phyloP scores from a whole-genome alignment of 2,888 invertebrate genomes.

The Phyllotreta striolata region DNA sequence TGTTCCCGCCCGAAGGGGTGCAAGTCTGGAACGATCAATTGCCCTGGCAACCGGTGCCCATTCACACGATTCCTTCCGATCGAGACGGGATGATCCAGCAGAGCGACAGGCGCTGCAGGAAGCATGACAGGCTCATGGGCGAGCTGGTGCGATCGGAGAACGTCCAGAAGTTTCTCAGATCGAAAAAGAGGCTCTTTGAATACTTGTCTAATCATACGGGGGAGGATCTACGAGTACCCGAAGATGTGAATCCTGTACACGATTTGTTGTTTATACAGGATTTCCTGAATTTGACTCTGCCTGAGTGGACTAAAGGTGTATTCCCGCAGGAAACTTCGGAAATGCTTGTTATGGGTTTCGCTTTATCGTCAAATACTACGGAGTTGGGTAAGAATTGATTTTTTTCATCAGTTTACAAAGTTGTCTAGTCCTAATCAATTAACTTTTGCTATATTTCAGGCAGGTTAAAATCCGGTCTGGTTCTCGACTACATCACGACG shows the following conservation, averaged over 20 bases:
- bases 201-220: constrained; percentile 71
- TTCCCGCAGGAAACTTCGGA: constrained; percentile 61
- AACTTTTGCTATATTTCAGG: not conserved
- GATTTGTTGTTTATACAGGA: constrained; percentile 71
- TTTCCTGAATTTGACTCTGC: constrained; percentile 63
- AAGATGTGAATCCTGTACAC: constrained; percentile 63
- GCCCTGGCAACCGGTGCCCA: constrained; percentile 77
- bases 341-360: not conserved
- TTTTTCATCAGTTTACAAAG: too few species aligned
- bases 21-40: constrained; percentile 68
- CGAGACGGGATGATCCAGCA: constrained; percentile 63
- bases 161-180: constrained; percentile 41
- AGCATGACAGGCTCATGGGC: constrained; percentile 29
- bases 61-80: constrained; percentile 69
- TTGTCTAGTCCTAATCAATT: not conserved
- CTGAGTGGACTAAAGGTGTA: constrained; percentile 57
- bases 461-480: constrained; percentile 33
- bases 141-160: constrained; percentile 28
- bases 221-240: constrained; percentile 62
- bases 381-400: constrained; percentile 3
- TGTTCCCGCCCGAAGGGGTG: constrained; percentile 69
- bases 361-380: not conserved
- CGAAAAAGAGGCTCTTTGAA: constrained; percentile 68
- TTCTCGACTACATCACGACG: constrained; percentile 38
- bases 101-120: constrained; percentile 34